Conservation (phyloP, 2,888 invertebrate species). For the Platycheirus rosarum region DNA sequence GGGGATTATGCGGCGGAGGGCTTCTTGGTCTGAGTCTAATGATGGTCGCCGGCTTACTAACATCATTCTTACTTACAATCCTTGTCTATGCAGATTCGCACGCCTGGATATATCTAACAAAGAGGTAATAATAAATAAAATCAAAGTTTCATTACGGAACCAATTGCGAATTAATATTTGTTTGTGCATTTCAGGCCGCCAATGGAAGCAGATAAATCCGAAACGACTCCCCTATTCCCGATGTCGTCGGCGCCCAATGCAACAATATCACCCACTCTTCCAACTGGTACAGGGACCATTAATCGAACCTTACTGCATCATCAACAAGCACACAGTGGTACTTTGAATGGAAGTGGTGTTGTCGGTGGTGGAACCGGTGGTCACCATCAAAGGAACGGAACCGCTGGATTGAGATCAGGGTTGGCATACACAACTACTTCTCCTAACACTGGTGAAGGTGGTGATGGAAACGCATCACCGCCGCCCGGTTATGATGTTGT, state of each 20-base stretch:
- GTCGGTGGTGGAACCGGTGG: conserved; percentile 75
- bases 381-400: conserved; percentile 80
- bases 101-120: conserved; percentile 97
- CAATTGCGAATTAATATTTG: not conserved
- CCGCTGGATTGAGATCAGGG: conserved; percentile 82
- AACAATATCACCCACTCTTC: conserved; percentile 81
- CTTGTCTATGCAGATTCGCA: conserved; percentile 97
- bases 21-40: conserved; percentile 92
- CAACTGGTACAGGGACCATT: conserved; percentile 80
- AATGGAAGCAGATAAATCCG: conserved; percentile 82
- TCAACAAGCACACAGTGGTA: conserved; percentile 79
- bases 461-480: conserved; percentile 81
- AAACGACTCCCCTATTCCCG: conserved; percentile 82
- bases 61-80: conserved; percentile 94
- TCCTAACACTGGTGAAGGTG: conserved; percentile 76
- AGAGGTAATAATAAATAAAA: conserved; percentile 86
- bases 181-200: conserved; percentile 76
- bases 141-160: not conserved
- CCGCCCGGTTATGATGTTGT: conserved; percentile 83
- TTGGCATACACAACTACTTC: conserved; percentile 79
- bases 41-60: conserved; percentile 92
- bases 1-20: conserved; percentile 92
- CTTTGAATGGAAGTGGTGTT: conserved; percentile 74
- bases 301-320: conserved; percentile 82
- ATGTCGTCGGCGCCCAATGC: conserved; percentile 80